Base-by-base conservation (phyloP, 2,113 vertebrate genomes). In the Carassius gibelio region DNA sequence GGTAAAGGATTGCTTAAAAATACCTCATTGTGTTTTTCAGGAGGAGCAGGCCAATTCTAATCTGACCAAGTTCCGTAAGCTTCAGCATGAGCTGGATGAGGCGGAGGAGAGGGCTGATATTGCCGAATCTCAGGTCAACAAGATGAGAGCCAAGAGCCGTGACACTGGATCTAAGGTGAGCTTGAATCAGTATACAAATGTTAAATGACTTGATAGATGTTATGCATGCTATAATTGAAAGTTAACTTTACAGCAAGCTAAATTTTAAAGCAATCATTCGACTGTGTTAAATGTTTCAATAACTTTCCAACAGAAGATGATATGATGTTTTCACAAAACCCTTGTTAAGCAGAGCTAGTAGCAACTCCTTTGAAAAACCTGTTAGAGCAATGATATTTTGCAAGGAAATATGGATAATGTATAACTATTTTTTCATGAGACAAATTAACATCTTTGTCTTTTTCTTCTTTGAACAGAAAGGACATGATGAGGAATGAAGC, bases 51-150 rank as follows among this genome's bases (percentile, higher is more conserved):
- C 89, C 69, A 92, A 92, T 68, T 2, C 30, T 14, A 90, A 90
- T 23, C 80, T 92, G 55, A 66, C 50, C 59, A 91, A 92, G 87
- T 90, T 92, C 83, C 89, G 91, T 71, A 92, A 92, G 45, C 30
- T 90, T 19, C 90, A 89, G 87, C 88, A 90, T 45, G 91, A 92
- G 83, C 87, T 91, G 86, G 90, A 92, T 36, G 89, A 90, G 57
- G 89, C 90, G 9, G 89, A 91, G 75, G 89, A 89, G 82, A 88
- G 90, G 14, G 90, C 89, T 23, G 90, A 92, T 74, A 91, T 90
- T 75, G 90, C 89, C 0, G 90, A 91, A 62, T 88, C 87, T 30
- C 89, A 90, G 76, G 90, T 92, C 76, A 90, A 90, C 88, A 92
- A 92, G 72, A 34, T 92, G 72, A 82, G 89, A 45, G 86, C 90